phyloP scores from a whole-genome alignment of 2,888 invertebrate species.

The Laspeyria flexula region DNA sequence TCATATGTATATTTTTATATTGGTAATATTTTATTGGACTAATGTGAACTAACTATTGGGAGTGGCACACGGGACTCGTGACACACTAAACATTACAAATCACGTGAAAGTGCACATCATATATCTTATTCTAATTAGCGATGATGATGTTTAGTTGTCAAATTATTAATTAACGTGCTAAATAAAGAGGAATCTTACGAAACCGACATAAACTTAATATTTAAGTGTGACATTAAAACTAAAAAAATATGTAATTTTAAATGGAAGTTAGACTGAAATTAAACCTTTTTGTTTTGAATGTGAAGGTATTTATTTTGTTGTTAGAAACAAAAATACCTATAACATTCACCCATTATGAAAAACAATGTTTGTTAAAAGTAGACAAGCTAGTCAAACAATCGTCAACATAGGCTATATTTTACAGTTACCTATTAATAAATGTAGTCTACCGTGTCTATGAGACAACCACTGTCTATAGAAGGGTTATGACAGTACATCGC shows the following conservation, averaged over 20 bases:
- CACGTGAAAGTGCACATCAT: background rate
- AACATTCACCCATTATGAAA: too few relatives aligned
- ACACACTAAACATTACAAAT: constrained; percentile 12
- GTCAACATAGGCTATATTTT: too few relatives aligned
- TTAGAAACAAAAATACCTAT: too few relatives aligned
- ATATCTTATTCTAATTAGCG: constrained; percentile 5
- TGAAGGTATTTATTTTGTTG: too few relatives aligned
- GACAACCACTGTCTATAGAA: too few relatives aligned
- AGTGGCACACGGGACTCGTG: constrained; percentile 17
- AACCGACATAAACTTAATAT: background rate
- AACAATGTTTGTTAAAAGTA: too few relatives aligned
- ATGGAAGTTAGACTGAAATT: too few relatives aligned
- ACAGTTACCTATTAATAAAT: too few relatives aligned
- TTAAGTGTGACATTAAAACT: background rate
- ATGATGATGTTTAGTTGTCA: constrained; percentile 10
- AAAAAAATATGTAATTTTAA: background rate
- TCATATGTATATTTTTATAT: constrained; percentile 28
- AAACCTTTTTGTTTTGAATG: too few relatives aligned
- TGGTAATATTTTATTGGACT: constrained; percentile 28
- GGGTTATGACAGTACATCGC: too few relatives aligned
- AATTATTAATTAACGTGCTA: constrained; percentile 17
- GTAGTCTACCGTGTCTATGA: too few relatives aligned
- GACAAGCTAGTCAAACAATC: too few relatives aligned
- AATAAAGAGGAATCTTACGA: background rate
- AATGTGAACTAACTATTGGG: constrained; percentile 26